phyloP scores from a whole-genome alignment of 2,888 invertebrate species.

The Cephus sareptanus region DNA sequence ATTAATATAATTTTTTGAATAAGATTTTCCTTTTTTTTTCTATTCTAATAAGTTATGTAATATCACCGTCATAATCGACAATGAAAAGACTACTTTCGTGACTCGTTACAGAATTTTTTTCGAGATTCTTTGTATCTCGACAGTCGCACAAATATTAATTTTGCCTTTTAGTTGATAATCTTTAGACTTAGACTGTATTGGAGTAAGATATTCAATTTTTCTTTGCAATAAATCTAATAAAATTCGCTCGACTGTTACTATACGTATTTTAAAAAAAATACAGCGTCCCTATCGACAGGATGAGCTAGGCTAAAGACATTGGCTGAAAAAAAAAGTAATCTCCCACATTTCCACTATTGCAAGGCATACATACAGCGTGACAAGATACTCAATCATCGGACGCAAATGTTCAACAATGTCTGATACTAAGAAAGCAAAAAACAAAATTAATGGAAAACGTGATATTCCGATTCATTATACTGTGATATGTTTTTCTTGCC shows the following conservation, averaged over 20 bases:
- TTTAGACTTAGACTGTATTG: neutral
- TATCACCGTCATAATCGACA: neutral
- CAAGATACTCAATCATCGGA: neutral
- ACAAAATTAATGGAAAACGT: neutral
- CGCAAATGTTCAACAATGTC: neutral
- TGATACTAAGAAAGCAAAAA: neutral
- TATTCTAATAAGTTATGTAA: neutral
- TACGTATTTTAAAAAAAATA: neutral
- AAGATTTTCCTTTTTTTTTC: neutral
- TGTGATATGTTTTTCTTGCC: slow-evolving; percentile 23
- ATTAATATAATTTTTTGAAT: neutral
- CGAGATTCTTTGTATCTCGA: neutral
- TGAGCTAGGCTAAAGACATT: neutral
- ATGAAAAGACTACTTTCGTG: neutral
- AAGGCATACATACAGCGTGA: neutral
- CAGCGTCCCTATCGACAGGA: neutral
- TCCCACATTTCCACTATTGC: neutral
- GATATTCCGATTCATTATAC: slow-evolving; percentile 14
- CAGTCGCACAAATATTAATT: neutral
- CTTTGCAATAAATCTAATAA: neutral
- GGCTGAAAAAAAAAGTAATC: neutral
- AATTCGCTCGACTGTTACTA: neutral
- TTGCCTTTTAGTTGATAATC: neutral
- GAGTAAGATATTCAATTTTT: neutral
- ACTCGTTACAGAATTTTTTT: neutral